Base-by-base conservation (phyloP, 2,888 invertebrate species). In the Hydrotaea cyrtoneurina region DNA sequence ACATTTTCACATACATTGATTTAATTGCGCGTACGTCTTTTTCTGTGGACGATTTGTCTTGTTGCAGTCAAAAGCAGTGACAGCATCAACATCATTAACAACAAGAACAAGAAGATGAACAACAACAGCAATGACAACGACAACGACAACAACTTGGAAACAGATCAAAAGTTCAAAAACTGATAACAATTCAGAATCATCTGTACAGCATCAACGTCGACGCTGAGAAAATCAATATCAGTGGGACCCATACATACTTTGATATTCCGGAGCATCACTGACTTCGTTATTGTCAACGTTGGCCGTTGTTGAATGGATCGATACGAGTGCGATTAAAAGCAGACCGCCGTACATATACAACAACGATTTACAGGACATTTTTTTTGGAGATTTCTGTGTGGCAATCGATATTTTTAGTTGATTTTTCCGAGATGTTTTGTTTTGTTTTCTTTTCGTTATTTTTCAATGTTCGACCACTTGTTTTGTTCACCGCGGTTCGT, bases 211-310 rank as follows among this genome's bases (percentile, higher is more conserved):
- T 53, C 71, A 46, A 15, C 66, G 53, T 31, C 43, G 13, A 0
- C 50, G 46, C 46, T 66, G 19, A n/a, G 10, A 36, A 50, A 71
- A 43, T 73, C 39, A 55, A 19, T 23, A 66, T 39, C 66, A 57
- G n/a, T n/a, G n/a, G n/a, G n/a, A n/a, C n/a, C n/a, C n/a, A 81
- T 75, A 91, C 91, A 89, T 90, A 91, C 91, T 88, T 78, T 89
- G 87, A 39, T 85, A 88, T 23, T 88, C 87, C 23, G 87, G 80
- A 19, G 36, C 69, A 76, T 89, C 89, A 39, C 88, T 87, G 79
- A 92, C 89, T 87, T 90, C 90, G 79, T 91, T 91, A 79, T 91
- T 89, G 43, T 89, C 89, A 13, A 89, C 86, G 77, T 88, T 86
- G 62, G 89, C 91, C 62, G 86, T 80, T 43, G 87, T 86, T 53